Percentiles rank a stretch among this genome's conserved stretches.
Evolutionary conservation across 2,888 invertebrate species (phyloP).

Genomic region (Volucella inanis): DNA sequence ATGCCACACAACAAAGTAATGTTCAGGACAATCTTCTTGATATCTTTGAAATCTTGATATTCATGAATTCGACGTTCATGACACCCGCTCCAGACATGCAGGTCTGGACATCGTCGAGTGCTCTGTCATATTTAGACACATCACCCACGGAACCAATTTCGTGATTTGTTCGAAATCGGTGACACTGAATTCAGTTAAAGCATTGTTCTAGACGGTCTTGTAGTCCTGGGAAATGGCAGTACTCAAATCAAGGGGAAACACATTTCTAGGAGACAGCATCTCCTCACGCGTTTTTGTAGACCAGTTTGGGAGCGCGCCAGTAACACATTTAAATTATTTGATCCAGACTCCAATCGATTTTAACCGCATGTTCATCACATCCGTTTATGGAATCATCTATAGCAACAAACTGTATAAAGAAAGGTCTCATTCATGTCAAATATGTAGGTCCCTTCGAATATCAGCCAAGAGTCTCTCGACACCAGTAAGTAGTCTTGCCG

Average conservation of each 20-base stretch:
- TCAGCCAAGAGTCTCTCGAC: too few relatives aligned
- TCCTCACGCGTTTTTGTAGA: constrained; percentile 86
- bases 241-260: constrained; percentile 85
- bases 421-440: too few relatives aligned
- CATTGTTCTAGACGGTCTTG: constrained; percentile 83
- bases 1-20: constrained; percentile 93
- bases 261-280: constrained; percentile 84
- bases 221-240: constrained; percentile 83
- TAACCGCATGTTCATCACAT: too few relatives aligned
- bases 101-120: constrained; percentile 86
- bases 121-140: constrained; percentile 85
- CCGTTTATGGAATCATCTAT: too few relatives aligned
- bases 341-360: constrained; percentile 78
- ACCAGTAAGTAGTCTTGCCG: too few relatives aligned
- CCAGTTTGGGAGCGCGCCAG: constrained; percentile 88
- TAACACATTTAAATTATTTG: constrained; percentile 89
- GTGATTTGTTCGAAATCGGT: constrained; percentile 90
- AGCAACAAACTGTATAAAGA: too few relatives aligned
- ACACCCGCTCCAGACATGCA: constrained; percentile 89
- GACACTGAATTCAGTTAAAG: constrained; percentile 67
- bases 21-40: constrained; percentile 87
- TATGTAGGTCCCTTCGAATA: too few relatives aligned
- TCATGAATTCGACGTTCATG: constrained; percentile 89
- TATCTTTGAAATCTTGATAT: constrained; percentile 83
- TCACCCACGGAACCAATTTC: constrained; percentile 94